Evolutionary conservation across 2,113 vertebrate species (phyloP).

Genomic region (Hippopotamus amphibius): DNA sequence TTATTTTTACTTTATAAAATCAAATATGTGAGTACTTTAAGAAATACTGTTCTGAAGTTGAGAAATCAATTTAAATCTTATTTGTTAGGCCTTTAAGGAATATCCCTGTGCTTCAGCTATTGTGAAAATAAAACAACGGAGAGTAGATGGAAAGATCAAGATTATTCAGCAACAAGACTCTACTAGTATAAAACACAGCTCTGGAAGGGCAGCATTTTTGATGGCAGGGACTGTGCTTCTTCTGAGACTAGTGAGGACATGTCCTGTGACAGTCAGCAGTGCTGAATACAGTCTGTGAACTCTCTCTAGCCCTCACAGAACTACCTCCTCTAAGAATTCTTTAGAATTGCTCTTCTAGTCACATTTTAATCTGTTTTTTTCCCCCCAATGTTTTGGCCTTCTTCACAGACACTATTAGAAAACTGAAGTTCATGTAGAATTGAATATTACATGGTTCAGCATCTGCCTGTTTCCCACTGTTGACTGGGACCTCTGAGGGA

Average conservation of each 20-base stretch:
- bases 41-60: constrained; percentile 30
- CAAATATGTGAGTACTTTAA: background rate
- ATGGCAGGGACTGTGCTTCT: background rate
- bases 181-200: background rate
- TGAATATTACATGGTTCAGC: background rate
- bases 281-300: background rate
- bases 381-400: background rate
- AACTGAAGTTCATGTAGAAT: background rate
- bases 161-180: background rate
- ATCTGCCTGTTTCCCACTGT: background rate
- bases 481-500: background rate
- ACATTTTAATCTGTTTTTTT: background rate
- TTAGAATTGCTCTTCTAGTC: background rate
- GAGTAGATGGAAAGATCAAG: background rate
- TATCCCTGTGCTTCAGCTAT: background rate
- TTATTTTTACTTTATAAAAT: constrained; percentile 49
- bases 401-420: background rate
- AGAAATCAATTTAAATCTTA: background rate
- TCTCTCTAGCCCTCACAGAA: background rate
- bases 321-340: background rate
- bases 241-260: background rate
- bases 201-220: background rate
- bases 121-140: background rate
- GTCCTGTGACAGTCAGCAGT: background rate
- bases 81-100: background rate